Conservation (phyloP, 2,888 invertebrate species). For the Campoletis raptor region DNA sequence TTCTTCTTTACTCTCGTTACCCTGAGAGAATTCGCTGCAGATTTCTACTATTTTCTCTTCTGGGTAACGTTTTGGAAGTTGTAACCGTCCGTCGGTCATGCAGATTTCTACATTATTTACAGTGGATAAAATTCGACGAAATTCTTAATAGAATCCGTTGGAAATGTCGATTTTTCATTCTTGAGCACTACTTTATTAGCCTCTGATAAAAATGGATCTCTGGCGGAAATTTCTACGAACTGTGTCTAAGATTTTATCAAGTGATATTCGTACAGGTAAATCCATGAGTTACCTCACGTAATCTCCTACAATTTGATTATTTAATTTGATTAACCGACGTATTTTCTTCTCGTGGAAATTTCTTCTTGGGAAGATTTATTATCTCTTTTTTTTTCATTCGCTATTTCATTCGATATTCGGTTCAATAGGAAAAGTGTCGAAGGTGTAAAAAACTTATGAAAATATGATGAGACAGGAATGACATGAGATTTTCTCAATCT, state of each 20-base stretch:
- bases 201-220: background rate
- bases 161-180: background rate
- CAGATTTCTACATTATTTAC: slow-evolving; percentile 14
- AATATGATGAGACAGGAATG: slow-evolving; percentile 32
- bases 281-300: background rate
- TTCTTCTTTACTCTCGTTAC: background rate
- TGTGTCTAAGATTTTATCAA: slow-evolving; percentile 9
- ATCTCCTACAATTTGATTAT: background rate
- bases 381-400: background rate
- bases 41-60: background rate
- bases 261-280: background rate
- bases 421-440: no score
- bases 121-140: background rate
- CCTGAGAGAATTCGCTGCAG: background rate
- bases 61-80: background rate
- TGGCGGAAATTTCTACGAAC: background rate
- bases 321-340: background rate
- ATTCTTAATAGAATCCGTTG: background rate
- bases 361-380: background rate
- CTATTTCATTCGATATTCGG: background rate
- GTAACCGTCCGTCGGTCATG: background rate
- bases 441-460: slow-evolving; percentile 14
- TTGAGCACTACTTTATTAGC: slow-evolving; percentile 18
- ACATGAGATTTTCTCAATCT: slow-evolving; percentile 19
- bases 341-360: background rate